A percentile compares a stretch with the other conserved stretches of the same genome.
phyloP scores from a whole-genome alignment of 2,888 invertebrate genomes.

The Sinopyrophorus schimmeli region DNA sequence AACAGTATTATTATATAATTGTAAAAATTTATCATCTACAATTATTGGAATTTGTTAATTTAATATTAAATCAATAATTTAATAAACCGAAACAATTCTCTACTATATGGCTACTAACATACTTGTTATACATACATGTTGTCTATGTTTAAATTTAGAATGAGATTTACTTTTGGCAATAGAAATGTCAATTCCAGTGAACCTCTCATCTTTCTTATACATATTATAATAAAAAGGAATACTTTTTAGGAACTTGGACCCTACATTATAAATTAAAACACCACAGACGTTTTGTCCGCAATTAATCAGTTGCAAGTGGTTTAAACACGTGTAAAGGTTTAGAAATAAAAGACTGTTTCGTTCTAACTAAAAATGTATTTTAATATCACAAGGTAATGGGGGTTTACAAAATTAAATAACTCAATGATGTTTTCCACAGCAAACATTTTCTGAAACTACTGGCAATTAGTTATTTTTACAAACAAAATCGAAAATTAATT shows the following conservation, averaged over 20 bases:
- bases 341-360: constrained; percentile 23
- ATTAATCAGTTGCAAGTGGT: constrained; percentile 34
- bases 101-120: constrained; percentile 49
- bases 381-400: constrained; percentile 27
- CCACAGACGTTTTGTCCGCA: constrained; percentile 26
- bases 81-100: constrained; percentile 37
- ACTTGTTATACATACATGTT: constrained; percentile 51
- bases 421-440: constrained; percentile 27
- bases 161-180: constrained; percentile 49
- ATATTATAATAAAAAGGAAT: constrained; percentile 33
- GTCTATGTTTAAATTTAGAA: constrained; percentile 48
- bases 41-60: no score
- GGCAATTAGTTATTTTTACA: no score
- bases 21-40: no score
- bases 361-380: constrained; percentile 27
- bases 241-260: constrained; percentile 54
- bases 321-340: constrained; percentile 44
- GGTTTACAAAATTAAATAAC: constrained; percentile 23
- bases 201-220: constrained; percentile 41
- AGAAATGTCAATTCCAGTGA: constrained; percentile 49
- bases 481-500: no score
- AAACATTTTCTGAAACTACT: no score
- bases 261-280: constrained; percentile 36
- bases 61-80: constrained; percentile 48
- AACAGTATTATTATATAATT: no score